phyloP scores from a whole-genome alignment of 2,113 vertebrate genomes.

The Pan paniscus region DNA sequence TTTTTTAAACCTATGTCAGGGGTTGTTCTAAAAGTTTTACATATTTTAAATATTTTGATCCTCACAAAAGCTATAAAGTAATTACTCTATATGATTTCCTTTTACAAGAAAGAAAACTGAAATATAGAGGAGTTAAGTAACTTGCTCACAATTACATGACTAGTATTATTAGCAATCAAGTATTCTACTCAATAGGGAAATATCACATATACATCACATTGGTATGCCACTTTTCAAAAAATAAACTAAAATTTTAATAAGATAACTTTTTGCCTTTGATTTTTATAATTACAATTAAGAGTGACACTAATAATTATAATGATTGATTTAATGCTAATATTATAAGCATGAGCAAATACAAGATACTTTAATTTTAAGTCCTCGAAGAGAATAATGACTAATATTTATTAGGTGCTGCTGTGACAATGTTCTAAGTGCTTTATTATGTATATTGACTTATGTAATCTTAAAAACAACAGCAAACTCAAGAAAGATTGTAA shows the following conservation, averaged over 20 bases:
- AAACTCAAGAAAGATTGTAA: background rate
- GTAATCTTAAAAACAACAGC: background rate
- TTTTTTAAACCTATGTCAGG: background rate
- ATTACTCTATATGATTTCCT: background rate
- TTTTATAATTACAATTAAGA: background rate
- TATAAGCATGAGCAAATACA: background rate
- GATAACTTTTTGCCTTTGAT: background rate
- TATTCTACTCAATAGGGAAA: background rate
- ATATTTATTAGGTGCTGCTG: background rate
- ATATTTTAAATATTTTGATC: background rate
- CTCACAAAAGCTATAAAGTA: background rate
- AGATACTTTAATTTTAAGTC: background rate
- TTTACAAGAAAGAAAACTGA: background rate
- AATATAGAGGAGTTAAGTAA: background rate
- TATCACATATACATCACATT: background rate
- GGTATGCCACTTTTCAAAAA: background rate
- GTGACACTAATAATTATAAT: background rate
- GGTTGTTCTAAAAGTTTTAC: background rate
- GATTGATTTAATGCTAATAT: too few species aligned
- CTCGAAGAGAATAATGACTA: background rate
- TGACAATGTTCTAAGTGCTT: background rate
- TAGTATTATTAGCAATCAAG: background rate
- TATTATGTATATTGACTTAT: background rate
- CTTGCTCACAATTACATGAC: background rate
- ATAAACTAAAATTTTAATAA: background rate